Evolutionary conservation across 2,797 vertebrate species (phyloP), one percentile per base, ranked within the genome.

Genomic region (Linurgus olivaceus): DNA sequence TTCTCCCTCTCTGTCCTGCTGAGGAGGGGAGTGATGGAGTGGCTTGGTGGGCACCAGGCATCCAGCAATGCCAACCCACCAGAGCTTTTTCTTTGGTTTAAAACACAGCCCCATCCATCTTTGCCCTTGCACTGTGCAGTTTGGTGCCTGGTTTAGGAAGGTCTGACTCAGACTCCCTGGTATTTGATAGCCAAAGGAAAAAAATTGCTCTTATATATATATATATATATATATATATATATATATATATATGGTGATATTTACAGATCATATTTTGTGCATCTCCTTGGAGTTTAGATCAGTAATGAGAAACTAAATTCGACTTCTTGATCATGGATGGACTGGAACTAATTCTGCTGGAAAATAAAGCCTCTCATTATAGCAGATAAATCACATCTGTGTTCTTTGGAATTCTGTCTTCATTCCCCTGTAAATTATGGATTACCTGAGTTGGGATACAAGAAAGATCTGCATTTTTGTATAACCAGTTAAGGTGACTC

Each of bases 71-170:
- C 10, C 37, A 51, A 25, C n/a, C 19, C 57, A 38, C 13, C 17
- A 20, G 0, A 3, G 20, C 2, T 72, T 87, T 48, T 38, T 0
- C 40, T 8, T 17, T 31, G 45, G 20, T 35, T 13, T 72, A 72
- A 72, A 71, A 12, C 50, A 29, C 37, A 75, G 9, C 19, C 37
- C 35, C 31, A 45, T 23, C 25, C 44, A 26, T 19, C 26, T 65
- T 26, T 75, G 29, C 26, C 48, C n/a, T 72, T 72, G 45, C 31
- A 17, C 8, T 31, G 21, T 13, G 29, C 17, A 81, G 9, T 47
- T 38, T 74, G 57, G 20, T 44, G 9, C 42, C 18, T 68, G 50
- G 21, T 26, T 28, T 45, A 54, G 21, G 8, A 31, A 33, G 8
- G 18, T 18, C 12, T 33, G 31, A 42, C 17, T 87, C 20, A 11